Conservation (phyloP, 1,140 invertebrate genomes). For the Brachionus plicatilis region DNA sequence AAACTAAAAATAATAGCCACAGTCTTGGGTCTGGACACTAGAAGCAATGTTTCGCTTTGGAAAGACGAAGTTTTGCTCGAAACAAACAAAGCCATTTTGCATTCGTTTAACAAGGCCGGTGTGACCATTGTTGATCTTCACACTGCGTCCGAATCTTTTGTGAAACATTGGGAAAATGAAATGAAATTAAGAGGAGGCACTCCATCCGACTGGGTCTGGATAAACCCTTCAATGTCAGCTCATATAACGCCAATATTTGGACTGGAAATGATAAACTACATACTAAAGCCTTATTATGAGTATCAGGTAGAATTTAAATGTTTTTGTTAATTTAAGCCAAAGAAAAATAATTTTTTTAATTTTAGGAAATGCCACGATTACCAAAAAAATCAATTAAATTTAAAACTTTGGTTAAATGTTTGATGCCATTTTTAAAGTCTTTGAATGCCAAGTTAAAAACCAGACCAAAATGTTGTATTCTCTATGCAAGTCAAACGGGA, state of each 20-base stretch:
- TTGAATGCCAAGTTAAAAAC: constrained; percentile 83
- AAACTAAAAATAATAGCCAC: constrained; percentile 76
- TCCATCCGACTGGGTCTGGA: constrained; percentile 93
- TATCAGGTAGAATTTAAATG: constrained; percentile 67
- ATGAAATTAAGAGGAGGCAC: constrained; percentile 80
- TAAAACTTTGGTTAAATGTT: constrained; percentile 69
- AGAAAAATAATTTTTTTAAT: no score
- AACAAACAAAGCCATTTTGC: constrained; percentile 78
- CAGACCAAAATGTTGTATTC: constrained; percentile 83
- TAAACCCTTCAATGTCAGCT: constrained; percentile 83
- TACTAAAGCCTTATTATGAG: constrained; percentile 80
- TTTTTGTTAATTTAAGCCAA: neutral
- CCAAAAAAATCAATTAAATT: constrained; percentile 83
- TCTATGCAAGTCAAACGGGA: constrained; percentile 90
- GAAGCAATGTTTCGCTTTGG: constrained; percentile 76
- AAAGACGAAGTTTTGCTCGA: constrained; percentile 86
- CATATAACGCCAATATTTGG: constrained; percentile 85
- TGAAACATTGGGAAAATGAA: constrained; percentile 90
- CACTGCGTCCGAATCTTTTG: constrained; percentile 88
- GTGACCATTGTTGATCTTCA: constrained; percentile 93
- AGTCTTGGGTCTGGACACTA: constrained; percentile 78
- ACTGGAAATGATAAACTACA: constrained; percentile 88
- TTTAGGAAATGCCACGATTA: constrained; percentile 68
- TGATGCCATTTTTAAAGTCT: constrained; percentile 90
- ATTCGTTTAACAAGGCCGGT: constrained; percentile 79